Percentiles rank a stretch among this genome's conserved stretches.
These are phyloP conservation scores for Suncus etruscus DNA, from an alignment of 2,113 vertebrate genomes.

Conservation along the genomic window DNA sequence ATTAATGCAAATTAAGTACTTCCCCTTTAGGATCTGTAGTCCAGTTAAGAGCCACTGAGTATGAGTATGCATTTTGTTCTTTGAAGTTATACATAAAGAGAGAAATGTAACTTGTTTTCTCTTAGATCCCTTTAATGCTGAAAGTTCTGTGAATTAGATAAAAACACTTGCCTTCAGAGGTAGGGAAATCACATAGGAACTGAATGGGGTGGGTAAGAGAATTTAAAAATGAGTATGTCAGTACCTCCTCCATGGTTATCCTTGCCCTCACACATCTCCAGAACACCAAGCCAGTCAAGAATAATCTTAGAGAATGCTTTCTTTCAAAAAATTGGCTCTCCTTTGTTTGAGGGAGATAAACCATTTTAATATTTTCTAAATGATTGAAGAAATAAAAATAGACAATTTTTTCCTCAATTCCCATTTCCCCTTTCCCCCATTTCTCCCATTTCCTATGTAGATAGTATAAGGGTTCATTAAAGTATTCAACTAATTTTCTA, in stretches of 20 bases:
- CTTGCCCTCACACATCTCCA: neutral
- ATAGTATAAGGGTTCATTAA: neutral
- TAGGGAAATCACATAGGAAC: neutral
- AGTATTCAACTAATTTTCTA: neutral
- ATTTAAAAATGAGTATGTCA: neutral
- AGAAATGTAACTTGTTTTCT: neutral
- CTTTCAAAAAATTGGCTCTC: neutral
- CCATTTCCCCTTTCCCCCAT: neutral
- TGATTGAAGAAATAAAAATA: slow-evolving; percentile 34
- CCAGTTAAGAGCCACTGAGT: neutral
- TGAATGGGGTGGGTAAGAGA: neutral
- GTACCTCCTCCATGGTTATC: neutral
- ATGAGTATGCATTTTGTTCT: neutral
- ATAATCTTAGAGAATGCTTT: neutral
- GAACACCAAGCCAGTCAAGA: neutral
- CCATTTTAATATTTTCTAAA: slow-evolving; percentile 11
- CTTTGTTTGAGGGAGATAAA: slow-evolving; percentile 28
- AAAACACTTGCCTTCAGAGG: neutral
- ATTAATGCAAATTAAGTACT: neutral
- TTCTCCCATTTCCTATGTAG: neutral
- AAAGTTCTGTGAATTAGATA: neutral
- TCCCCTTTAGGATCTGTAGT: neutral
- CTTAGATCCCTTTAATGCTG: neutral
- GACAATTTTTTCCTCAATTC: slow-evolving; percentile 20
- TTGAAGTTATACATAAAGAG: neutral